Percentiles rank a stretch among this genome's conserved stretches.
phyloP scores from a whole-genome alignment of 2,113 vertebrate genomes.

The Neolamprologus fasciatus region DNA sequence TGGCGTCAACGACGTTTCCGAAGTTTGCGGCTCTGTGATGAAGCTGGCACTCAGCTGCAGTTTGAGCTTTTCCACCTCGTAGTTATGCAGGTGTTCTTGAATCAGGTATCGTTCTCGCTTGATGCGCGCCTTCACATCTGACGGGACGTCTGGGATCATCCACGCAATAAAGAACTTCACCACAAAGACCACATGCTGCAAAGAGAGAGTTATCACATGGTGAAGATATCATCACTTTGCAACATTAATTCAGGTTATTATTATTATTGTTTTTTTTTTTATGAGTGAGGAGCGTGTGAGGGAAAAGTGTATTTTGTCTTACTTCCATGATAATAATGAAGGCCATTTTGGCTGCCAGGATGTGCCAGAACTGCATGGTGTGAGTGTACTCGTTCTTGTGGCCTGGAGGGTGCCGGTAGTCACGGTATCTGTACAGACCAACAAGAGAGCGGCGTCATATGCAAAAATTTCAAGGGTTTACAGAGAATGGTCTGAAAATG shows the following conservation, averaged over 20 bases:
- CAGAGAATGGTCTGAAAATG: not conserved
- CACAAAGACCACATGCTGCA: slow-evolving; percentile 90
- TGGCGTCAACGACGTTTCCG: slow-evolving; percentile 52
- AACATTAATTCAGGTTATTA: not conserved
- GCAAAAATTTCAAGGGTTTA: not conserved
- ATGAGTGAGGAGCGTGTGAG: not conserved
- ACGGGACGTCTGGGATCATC: slow-evolving; percentile 93
- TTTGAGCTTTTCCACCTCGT: slow-evolving; percentile 84
- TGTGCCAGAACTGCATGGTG: slow-evolving; percentile 94
- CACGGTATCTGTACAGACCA: slow-evolving; percentile 64
- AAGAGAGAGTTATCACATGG: not conserved
- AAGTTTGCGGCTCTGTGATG: slow-evolving; percentile 64
- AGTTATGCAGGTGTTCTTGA: slow-evolving; percentile 87
- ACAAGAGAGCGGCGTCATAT: not conserved
- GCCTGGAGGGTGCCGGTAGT: slow-evolving; percentile 87
- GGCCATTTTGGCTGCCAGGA: slow-evolving; percentile 92
- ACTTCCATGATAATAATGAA: slow-evolving; percentile 98
- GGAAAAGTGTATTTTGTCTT: not conserved
- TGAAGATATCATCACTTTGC: not conserved
- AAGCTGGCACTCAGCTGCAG: slow-evolving; percentile 73
- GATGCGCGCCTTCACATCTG: slow-evolving; percentile 83
- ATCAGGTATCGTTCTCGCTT: slow-evolving; percentile 91
- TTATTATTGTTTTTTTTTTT: fast-evolving
- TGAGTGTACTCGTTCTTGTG: slow-evolving; percentile 73
- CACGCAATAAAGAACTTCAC: slow-evolving; percentile 95